Conservation (phyloP, 1,140 invertebrate genomes). For the Drosophila azteca region DNA sequence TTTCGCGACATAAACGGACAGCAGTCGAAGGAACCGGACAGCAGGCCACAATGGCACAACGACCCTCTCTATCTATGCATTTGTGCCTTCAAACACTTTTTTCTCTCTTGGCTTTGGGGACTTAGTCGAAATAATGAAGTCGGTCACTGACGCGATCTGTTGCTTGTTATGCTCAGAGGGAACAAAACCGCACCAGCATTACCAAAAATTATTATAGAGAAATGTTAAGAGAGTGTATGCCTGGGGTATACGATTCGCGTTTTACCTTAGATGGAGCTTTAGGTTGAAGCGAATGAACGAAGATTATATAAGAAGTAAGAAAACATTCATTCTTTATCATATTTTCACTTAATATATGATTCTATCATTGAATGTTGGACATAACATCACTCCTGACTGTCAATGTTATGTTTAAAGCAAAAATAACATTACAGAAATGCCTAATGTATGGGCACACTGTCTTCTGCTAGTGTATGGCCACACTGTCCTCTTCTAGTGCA, state of each 20-base stretch:
- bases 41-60: slow-evolving; percentile 55
- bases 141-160: slow-evolving; percentile 62
- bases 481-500: too few relatives aligned
- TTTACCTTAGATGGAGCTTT: too few relatives aligned
- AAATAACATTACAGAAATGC: too few relatives aligned
- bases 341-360: too few relatives aligned
- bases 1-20: slow-evolving; percentile 78
- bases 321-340: too few relatives aligned
- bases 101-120: slow-evolving; percentile 33
- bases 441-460: too few relatives aligned
- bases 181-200: slow-evolving; percentile 22
- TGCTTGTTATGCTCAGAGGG: slow-evolving; percentile 37
- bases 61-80: slow-evolving; percentile 18
- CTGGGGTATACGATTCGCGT: background rate
- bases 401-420: too few relatives aligned
- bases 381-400: too few relatives aligned
- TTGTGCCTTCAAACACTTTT: slow-evolving; percentile 38
- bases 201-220: slow-evolving; percentile 18
- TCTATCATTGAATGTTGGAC: too few relatives aligned
- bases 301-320: too few relatives aligned
- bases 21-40: slow-evolving; percentile 39
- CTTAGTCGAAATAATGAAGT: slow-evolving; percentile 71
- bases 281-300: too few relatives aligned
- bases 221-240: slow-evolving; percentile 1
- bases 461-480: too few relatives aligned